A percentile compares a stretch with the other conserved stretches of the same genome.
Conservation (phyloP, 2,888 invertebrate species). For the Andrena trimmerana region DNA sequence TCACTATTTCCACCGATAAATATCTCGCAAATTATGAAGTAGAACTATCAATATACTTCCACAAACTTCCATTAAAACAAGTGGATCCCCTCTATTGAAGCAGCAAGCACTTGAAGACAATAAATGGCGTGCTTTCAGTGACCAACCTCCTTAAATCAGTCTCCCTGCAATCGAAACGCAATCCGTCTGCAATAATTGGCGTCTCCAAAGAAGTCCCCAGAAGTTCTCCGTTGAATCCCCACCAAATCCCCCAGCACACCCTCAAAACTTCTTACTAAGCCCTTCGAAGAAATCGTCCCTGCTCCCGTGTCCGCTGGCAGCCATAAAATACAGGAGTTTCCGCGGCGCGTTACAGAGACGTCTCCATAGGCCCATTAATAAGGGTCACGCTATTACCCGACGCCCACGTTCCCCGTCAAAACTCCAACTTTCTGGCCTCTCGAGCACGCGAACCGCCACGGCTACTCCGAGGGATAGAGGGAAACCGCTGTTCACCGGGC, state of each 20-base stretch:
- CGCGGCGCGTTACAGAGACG: conserved; percentile 33
- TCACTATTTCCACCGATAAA: too few species aligned
- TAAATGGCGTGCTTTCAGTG: too few species aligned
- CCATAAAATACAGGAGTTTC: conserved; percentile 32
- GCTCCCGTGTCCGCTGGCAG: neutral
- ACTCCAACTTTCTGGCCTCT: conserved; percentile 22
- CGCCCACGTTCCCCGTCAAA: conserved; percentile 41
- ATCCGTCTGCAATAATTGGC: too few species aligned
- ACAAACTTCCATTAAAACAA: too few species aligned
- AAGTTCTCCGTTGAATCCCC: neutral
- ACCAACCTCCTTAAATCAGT: too few species aligned
- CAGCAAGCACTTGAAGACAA: too few species aligned
- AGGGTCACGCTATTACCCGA: conserved; percentile 37
- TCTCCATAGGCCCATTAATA: conserved; percentile 45
- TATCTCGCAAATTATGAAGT: too few species aligned
- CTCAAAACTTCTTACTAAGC: neutral
- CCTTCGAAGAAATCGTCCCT: neutral
- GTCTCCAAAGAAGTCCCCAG: too few species aligned
- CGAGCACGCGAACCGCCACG: conserved; percentile 26
- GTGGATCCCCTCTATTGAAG: too few species aligned
- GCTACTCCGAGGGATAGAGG: neutral
- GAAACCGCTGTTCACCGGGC: conserved; percentile 28
- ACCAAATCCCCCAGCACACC: neutral
- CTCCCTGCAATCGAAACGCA: too few species aligned
- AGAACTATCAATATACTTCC: too few species aligned